A percentile compares a stretch with the other conserved stretches of the same genome.
Evolutionary conservation across 2,888 invertebrate species (phyloP).

Genomic region (Drosophila paramelanica): DNA sequence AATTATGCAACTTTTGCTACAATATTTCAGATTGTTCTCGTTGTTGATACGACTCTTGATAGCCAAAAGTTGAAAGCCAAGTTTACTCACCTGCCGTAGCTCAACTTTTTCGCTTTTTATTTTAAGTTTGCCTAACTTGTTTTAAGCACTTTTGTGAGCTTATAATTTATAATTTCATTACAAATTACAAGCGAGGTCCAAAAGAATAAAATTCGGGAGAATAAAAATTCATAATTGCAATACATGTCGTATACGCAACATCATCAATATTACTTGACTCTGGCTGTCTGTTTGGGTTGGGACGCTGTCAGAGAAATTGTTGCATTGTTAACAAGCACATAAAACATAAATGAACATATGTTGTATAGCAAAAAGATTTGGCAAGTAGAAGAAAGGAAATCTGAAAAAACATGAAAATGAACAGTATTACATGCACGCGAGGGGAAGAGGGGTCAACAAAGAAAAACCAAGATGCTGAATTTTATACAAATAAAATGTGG

Average conservation of each 20-base stretch:
- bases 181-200: slow-evolving; percentile 16
- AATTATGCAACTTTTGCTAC: slow-evolving; percentile 59
- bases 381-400: slow-evolving; percentile 18
- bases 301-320: slow-evolving; percentile 56
- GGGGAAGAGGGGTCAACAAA: slow-evolving; percentile 19
- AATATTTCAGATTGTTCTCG: slow-evolving; percentile 41
- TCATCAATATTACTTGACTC: slow-evolving; percentile 54
- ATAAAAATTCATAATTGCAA: slow-evolving; percentile 34
- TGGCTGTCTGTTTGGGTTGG: slow-evolving; percentile 7
- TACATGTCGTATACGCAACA: slow-evolving; percentile 44
- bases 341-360: slow-evolving; percentile 59
- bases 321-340: slow-evolving; percentile 55
- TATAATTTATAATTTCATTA: slow-evolving; percentile 49
- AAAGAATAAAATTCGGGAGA: slow-evolving; percentile 15
- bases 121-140: slow-evolving; percentile 26
- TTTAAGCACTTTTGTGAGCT: slow-evolving; percentile 42
- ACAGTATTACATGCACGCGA: slow-evolving; percentile 36
- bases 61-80: slow-evolving; percentile 47
- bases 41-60: slow-evolving; percentile 20
- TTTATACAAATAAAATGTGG: slow-evolving; percentile 6
- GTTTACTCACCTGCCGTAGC: slow-evolving; percentile 69
- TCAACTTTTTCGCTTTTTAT: slow-evolving; percentile 40
- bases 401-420: slow-evolving; percentile 44
- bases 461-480: slow-evolving; percentile 4
- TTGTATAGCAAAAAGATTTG: slow-evolving; percentile 18